Evolutionary conservation across 2,888 invertebrate species (phyloP), one percentile per base, ranked within the genome.

Genomic region (Aphodius sticticus): DNA sequence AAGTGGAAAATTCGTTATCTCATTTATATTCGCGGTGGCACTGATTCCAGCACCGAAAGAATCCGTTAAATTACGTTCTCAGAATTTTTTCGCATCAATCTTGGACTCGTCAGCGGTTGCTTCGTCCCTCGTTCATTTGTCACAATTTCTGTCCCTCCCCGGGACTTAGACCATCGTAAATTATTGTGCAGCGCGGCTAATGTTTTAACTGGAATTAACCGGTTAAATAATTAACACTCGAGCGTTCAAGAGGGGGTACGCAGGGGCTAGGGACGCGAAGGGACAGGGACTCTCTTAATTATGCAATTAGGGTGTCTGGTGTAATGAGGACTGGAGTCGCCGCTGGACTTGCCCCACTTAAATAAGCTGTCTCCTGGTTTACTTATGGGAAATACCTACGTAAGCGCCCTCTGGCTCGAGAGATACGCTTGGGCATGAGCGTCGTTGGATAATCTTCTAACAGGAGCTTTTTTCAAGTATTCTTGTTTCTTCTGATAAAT

Each of bases 301-400:
- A 80, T 80, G 80, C 77, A 78, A 80, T 80, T 80, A 80, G 77
- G 77, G 76, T 77, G 70, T 80, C 77, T 78, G 70, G 35, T 70
- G 77, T 80, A 80, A 80, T 75, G 78, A 76, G 53, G 53, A 53
- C 53, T 53, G 53, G 53, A 53, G 77, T 78, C 76, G 80, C 78
- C 80, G 77, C 80, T 78, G 80, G 80, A 75, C 77, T 80, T 12
- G 16, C 35, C 53, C 53, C 53, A 53, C 53, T 53, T 53, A 53
- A 53, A 53, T 53, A 53, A 53, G 53, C 53, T 53, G 53, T 53
- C 53, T 7, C 53, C 53, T 5, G 1, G 53, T 53, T 53, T 53
- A 12, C 53, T 53, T 53, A 53, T 53, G 53, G 53, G 9, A 53
- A 53, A 53, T 53, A 53, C 9, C 53, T 53, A 7, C 53, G 53